Evolutionary conservation across 2,113 vertebrate genomes (phyloP).

Genomic region (Balaeniceps rex): DNA sequence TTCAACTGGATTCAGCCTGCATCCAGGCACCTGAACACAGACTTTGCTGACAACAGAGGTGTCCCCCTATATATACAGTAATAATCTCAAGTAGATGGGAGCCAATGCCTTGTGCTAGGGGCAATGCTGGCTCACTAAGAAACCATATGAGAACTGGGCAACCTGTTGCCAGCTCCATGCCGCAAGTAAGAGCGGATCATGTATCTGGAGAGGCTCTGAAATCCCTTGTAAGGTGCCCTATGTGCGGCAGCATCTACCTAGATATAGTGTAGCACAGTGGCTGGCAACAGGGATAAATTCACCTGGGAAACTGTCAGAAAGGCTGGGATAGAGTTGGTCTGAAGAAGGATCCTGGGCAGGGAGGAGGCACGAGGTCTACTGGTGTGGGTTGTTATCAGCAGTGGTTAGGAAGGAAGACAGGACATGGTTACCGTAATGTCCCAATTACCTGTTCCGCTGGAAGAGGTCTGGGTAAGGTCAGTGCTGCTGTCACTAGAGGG

Average conservation of each 20-base stretch:
- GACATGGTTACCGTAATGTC: rapidly evolving
- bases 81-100: not conserved
- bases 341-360: not conserved
- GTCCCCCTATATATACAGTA: not conserved
- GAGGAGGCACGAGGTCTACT: rapidly evolving
- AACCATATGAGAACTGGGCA: not conserved
- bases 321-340: not conserved
- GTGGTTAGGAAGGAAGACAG: not conserved
- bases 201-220: not conserved
- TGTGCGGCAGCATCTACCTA: not conserved
- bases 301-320: not conserved
- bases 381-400: not conserved
- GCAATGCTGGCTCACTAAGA: not conserved
- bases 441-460: conserved; percentile 87
- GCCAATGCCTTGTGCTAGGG: not conserved
- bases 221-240: not conserved
- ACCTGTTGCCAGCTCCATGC: not conserved
- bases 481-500: conserved; percentile 87
- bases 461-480: conserved; percentile 91
- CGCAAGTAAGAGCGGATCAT: not conserved
- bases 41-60: not conserved
- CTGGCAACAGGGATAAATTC: not conserved
- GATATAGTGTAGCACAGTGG: not conserved
- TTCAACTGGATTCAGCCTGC: not conserved
- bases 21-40: not conserved